Percentiles rank a stretch among this genome's conserved stretches.
Conservation (phyloP, 2,113 vertebrate species). For the Rhea pennata region DNA sequence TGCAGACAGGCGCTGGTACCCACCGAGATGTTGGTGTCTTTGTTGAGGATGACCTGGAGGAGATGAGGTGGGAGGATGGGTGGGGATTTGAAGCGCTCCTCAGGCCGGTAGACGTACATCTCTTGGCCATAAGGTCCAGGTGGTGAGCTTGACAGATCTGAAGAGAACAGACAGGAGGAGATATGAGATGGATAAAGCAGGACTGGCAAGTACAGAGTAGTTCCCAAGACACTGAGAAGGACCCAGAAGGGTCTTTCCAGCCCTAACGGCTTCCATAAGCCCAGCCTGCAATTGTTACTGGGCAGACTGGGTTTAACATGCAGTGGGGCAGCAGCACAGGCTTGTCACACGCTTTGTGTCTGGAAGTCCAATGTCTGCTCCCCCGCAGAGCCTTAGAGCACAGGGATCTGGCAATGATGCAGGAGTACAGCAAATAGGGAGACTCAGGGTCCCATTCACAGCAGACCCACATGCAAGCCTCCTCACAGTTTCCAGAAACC, state of each 20-base stretch:
- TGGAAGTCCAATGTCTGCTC: not conserved
- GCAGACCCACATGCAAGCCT: not conserved
- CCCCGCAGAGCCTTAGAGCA: not conserved
- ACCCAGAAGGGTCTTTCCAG: not conserved
- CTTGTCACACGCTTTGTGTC: not conserved
- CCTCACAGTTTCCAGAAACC: not conserved
- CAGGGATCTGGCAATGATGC: not conserved
- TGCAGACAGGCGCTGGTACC: slow-evolving; percentile 59
- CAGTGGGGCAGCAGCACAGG: not conserved
- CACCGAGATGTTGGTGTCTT: slow-evolving; percentile 97
- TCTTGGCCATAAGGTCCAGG: slow-evolving; percentile 94
- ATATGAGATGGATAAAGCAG: not conserved
- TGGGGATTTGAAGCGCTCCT: slow-evolving; percentile 94
- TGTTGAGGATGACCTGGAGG: slow-evolving; percentile 99
- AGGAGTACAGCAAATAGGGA: not conserved
- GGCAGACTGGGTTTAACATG: not conserved
- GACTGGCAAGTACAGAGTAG: not conserved
- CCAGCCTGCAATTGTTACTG: not conserved
- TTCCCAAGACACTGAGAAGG: not conserved
- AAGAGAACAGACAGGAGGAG: slow-evolving; percentile 17
- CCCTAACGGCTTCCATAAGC: not conserved
- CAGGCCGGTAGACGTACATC: slow-evolving; percentile 89
- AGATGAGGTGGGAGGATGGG: slow-evolving; percentile 97
- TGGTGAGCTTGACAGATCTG: slow-evolving; percentile 95
- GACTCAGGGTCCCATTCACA: not conserved